A percentile compares a stretch with the other conserved stretches of the same genome.
phyloP scores from a whole-genome alignment of 1,140 invertebrate species.

The Marisa cornuarietis region DNA sequence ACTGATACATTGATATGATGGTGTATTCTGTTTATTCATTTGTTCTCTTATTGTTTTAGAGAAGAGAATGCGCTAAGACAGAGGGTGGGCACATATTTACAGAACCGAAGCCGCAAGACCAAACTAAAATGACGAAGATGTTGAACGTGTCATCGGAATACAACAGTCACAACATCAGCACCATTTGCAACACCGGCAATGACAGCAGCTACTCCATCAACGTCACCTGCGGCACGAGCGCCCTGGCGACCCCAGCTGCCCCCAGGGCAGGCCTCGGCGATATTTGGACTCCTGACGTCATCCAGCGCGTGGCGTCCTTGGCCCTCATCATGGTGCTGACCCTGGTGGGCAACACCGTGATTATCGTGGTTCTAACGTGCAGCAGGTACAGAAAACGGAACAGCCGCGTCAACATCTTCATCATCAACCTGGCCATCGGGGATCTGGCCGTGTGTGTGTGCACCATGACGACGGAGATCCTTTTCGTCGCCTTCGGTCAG shows the following conservation, averaged over 20 bases:
- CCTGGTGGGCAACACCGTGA: slow-evolving; percentile 65
- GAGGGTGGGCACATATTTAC: no score
- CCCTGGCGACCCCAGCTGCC: neutral
- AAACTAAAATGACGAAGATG: neutral
- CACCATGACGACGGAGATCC: slow-evolving; percentile 67
- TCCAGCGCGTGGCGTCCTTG: slow-evolving; percentile 65
- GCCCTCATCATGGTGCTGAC: slow-evolving; percentile 64
- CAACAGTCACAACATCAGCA: neutral
- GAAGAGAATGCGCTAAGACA: no score
- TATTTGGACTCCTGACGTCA: slow-evolving; percentile 64
- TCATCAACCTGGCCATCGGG: slow-evolving; percentile 67
- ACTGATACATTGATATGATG: no score
- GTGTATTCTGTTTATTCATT: no score
- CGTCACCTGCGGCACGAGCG: neutral
- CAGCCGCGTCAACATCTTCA: slow-evolving; percentile 67
- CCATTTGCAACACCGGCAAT: neutral
- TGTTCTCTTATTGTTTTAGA: no score
- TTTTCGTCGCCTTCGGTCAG: slow-evolving; percentile 66
- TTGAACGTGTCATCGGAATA: neutral
- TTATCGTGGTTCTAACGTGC: slow-evolving; percentile 65
- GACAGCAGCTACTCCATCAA: neutral
- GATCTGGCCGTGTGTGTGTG: slow-evolving; percentile 66
- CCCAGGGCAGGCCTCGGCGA: neutral
- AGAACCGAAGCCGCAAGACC: no score
- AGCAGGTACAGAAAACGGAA: slow-evolving; percentile 62